Evolutionary conservation across 64 coral and sea anemone species (phyloP).

Genomic region (Dendronephthya gigantea): DNA sequence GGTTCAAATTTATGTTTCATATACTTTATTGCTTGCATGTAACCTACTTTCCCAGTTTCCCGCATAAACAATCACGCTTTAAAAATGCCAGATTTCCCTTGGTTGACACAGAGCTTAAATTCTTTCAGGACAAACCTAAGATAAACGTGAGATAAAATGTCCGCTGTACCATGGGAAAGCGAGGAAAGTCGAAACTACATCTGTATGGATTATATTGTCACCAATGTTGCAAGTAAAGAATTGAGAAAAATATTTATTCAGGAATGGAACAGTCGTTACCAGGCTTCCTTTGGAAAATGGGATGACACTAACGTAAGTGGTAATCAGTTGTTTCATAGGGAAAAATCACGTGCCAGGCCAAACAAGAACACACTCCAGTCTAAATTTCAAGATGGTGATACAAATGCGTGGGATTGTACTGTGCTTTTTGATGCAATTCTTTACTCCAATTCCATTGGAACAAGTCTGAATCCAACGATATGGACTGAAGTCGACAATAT

Average conservation of each 20-base stretch:
- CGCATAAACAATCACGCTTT: no score
- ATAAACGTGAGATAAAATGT: no score
- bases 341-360: background rate
- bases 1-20: no score
- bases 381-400: background rate
- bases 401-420: constrained; percentile 25
- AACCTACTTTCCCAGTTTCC: no score
- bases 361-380: background rate
- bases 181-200: no score
- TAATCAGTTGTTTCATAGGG: constrained; percentile 6
- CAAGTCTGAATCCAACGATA: background rate
- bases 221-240: background rate
- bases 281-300: background rate
- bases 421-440: constrained; percentile 25
- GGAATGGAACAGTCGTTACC: constrained; percentile 24
- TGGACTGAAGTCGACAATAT: background rate
- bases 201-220: no score
- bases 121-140: no score
- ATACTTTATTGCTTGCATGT: no score
- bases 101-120: no score
- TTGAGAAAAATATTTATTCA: constrained; percentile 13
- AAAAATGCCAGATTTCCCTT: no score
- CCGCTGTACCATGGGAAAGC: no score
- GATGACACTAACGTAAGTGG: background rate
- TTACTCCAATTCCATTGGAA: background rate